Conservation (phyloP, 1,140 invertebrate genomes). For the Drosophila elegans region DNA sequence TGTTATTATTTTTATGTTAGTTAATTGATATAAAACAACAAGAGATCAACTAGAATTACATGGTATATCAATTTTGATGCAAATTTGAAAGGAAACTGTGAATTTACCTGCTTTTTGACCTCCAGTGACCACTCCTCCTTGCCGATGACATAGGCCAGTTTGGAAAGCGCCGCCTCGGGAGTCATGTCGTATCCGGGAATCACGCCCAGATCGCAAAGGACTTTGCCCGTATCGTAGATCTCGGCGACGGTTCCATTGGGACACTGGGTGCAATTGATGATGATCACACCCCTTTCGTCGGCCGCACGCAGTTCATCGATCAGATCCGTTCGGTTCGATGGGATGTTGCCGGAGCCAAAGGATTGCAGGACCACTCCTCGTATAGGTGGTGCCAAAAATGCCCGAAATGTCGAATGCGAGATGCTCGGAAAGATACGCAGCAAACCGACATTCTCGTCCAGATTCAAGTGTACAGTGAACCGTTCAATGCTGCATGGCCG, state of each 20-base stretch:
- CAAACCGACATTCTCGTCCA: conserved; percentile 94
- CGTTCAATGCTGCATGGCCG: conserved; percentile 89
- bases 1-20: no score
- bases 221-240: conserved; percentile 93
- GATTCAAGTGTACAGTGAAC: conserved; percentile 91
- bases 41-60: no score
- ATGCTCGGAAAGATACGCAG: conserved; percentile 96
- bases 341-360: conserved; percentile 97
- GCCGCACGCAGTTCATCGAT: conserved; percentile 91
- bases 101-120: conserved; percentile 88
- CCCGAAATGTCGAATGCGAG: conserved; percentile 90
- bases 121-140: conserved; percentile 91
- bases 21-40: no score
- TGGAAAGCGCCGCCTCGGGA: conserved; percentile 96
- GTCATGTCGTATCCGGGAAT: conserved; percentile 98
- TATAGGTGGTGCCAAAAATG: conserved; percentile 93
- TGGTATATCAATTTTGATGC: no score
- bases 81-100: no score
- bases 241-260: conserved; percentile 90
- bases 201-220: conserved; percentile 89
- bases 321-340: conserved; percentile 93
- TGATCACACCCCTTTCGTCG: conserved; percentile 91
- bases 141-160: conserved; percentile 95
- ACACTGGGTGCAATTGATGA: conserved; percentile 98
- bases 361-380: conserved; percentile 95